phyloP scores from a whole-genome alignment of 2,888 invertebrate species.

The Conchocele bisecta region DNA sequence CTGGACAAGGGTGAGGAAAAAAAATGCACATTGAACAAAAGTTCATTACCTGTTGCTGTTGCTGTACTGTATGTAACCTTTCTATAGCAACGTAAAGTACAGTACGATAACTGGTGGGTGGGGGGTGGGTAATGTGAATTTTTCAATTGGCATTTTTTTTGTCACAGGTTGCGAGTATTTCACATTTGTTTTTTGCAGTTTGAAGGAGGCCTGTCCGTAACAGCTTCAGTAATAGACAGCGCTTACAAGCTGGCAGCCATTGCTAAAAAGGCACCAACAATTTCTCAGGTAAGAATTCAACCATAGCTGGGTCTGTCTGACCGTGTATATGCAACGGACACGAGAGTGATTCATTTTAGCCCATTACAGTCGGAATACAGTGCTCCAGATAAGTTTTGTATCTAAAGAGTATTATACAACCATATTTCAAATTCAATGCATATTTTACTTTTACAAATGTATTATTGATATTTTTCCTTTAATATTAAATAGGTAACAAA shows the following conservation, averaged over 20 bases:
- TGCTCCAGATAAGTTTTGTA: too few relatives aligned
- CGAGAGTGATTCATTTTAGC: neutral
- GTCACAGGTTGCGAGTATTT: neutral
- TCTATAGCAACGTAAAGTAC: too few relatives aligned
- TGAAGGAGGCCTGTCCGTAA: slow-evolving; percentile 86
- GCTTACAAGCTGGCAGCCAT: slow-evolving; percentile 86
- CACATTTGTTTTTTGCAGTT: slow-evolving; percentile 87
- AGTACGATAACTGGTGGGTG: too few relatives aligned
- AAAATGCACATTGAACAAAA: too few relatives aligned
- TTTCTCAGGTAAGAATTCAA: slow-evolving; percentile 85
- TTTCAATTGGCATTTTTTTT: neutral
- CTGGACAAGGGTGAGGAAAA: too few relatives aligned
- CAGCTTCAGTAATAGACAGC: slow-evolving; percentile 86
- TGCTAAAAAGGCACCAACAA: slow-evolving; percentile 87
- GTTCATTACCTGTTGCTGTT: too few relatives aligned
- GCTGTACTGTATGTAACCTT: too few relatives aligned
- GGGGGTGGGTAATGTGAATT: too few relatives aligned
- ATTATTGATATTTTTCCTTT: neutral
- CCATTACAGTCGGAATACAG: neutral
- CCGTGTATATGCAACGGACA: neutral
- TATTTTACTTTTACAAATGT: too few relatives aligned
- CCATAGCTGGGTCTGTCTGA: neutral
- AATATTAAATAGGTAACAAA: too few relatives aligned
- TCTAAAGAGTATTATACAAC: too few relatives aligned
- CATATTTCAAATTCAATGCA: too few relatives aligned